phyloP scores from a whole-genome alignment of 2,113 vertebrate genomes.

The Salvelinus namaycush region DNA sequence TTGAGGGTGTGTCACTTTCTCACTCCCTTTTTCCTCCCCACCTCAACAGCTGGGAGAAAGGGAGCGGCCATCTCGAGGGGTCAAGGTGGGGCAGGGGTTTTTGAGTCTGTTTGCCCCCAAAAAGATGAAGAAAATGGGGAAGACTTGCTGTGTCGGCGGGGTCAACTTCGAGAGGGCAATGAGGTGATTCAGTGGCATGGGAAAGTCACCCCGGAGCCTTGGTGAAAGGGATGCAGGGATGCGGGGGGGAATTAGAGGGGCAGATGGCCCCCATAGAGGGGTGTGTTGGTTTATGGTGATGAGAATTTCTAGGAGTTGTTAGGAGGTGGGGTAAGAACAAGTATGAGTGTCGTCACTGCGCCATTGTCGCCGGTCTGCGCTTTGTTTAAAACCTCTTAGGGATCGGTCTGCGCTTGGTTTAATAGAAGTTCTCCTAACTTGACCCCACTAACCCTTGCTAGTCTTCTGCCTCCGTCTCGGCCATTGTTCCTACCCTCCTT shows the following conservation, averaged over 20 bases:
- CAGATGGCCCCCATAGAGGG: constrained; percentile 70
- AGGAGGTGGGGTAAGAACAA: constrained; percentile 36
- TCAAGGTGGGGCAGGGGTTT: constrained; percentile 41
- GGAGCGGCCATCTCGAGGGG: constrained; percentile 37
- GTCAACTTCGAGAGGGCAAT: constrained; percentile 57
- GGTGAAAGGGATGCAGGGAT: constrained; percentile 60
- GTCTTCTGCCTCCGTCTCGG: constrained; percentile 36
- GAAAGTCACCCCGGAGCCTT: constrained; percentile 76
- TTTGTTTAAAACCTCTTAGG: constrained; percentile 39
- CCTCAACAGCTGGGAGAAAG: constrained; percentile 58
- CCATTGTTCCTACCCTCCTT: constrained; percentile 56
- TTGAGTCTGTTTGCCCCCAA: constrained; percentile 36
- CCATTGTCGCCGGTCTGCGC: constrained; percentile 65
- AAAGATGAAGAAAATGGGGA: constrained; percentile 47
- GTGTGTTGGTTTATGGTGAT: constrained; percentile 54
- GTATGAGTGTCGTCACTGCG: constrained; percentile 62
- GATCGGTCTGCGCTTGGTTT: constrained; percentile 37
- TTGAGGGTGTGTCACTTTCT: not conserved
- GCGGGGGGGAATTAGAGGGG: constrained; percentile 54
- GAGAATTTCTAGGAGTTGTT: constrained; percentile 49
- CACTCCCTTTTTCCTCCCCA: not conserved
- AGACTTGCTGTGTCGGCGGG: constrained; percentile 50
- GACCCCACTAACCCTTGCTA: constrained; percentile 55
- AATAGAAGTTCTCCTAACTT: constrained; percentile 60
- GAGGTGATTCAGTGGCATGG: constrained; percentile 74